Base-by-base conservation (phyloP, 2,797 vertebrate species). In the Fringilla coelebs region DNA sequence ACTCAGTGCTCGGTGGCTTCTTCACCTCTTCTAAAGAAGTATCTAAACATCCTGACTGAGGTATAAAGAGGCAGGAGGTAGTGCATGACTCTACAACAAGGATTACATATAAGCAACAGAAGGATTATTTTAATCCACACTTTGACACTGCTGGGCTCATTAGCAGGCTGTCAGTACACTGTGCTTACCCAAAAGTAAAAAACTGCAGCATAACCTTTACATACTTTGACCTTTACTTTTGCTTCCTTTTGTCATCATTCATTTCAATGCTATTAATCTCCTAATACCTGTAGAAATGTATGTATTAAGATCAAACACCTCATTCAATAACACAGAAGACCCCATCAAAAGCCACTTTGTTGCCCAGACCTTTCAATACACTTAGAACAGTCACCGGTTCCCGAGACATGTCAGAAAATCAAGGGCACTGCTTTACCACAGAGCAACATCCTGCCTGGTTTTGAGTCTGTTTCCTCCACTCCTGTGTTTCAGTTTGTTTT, bases 401-500 rank as follows among this genome's bases (percentile, higher is more conserved):
- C 9, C 1, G 1, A 11, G 38, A 52, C 34, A 63, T 3, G 41
- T 73, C 52, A 93, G 57, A 91, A 85, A 87, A 91, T 70, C 40
- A 72, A 91, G 70, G 52, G 60, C 74, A 18, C 32, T 71, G 65
- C 63, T 93, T 76, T 49, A 90, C 77, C 78, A 82, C 66, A 79
- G 60, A 82, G 60, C 57, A 95, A 95, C 57, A 85, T 90, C 86
- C 95, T 90, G 90, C 74, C 77, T 54, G 48, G 16, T 63, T 94
- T 85, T 87, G 63, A 70, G 67, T 38, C 87, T 66, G 61, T 55
- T 95, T 93, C 74, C 80, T 90, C 80, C 8, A 14, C 60, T 73
- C 49, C 58, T 54, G n/a, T 52, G 58, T 63, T 88, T 84, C 60
- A 93, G 67, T 87, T 93, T 94, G 88, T 61, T 95, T 95, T 82